Percentiles rank a stretch among this genome's conserved stretches.
phyloP scores from a whole-genome alignment of 2,113 vertebrate genomes.

The Hiodon alosoides region DNA sequence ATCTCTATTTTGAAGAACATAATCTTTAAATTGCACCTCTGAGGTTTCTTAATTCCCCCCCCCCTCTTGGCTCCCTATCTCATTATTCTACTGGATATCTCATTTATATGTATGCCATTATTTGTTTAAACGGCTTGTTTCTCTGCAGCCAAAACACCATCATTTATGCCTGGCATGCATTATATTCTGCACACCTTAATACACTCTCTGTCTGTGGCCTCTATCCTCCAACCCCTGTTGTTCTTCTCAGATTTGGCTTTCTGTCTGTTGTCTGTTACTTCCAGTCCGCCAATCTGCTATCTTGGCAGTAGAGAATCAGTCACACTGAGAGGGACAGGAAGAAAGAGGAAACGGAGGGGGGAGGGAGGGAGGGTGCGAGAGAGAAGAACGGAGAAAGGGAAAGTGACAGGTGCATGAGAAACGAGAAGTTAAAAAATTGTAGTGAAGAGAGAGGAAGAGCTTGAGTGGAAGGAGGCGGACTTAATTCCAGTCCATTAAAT shows the following conservation, averaged over 20 bases:
- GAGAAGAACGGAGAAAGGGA: slow-evolving; percentile 26
- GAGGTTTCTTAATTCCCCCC: too few species aligned
- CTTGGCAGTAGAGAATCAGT: slow-evolving; percentile 45
- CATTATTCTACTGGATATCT: too few species aligned
- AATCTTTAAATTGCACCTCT: too few species aligned
- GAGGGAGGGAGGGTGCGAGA: slow-evolving; percentile 3
- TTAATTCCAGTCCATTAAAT: background rate
- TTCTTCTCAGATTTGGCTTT: background rate
- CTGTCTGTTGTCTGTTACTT: slow-evolving; percentile 39
- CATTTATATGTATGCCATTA: too few species aligned
- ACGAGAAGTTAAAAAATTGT: background rate
- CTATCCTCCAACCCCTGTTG: slow-evolving; percentile 3
- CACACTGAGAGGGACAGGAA: slow-evolving; percentile 46
- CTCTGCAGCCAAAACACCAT: too few species aligned
- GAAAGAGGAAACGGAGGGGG: slow-evolving; percentile 30
- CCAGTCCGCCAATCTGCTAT: slow-evolving; percentile 47
- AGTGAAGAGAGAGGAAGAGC: background rate
- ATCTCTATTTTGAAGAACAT: too few species aligned
- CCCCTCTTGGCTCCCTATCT: too few species aligned
- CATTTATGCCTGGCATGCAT: background rate
- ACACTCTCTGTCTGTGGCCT: slow-evolving; percentile 2
- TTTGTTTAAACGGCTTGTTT: too few species aligned
- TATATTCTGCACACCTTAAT: slow-evolving; percentile 20
- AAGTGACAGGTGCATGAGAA: slow-evolving; percentile 41
- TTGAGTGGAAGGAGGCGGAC: background rate